A percentile compares a stretch with the other conserved stretches of the same genome.
Conservation (phyloP, 1,140 invertebrate species). For the Chrysomallon squamiferum region DNA sequence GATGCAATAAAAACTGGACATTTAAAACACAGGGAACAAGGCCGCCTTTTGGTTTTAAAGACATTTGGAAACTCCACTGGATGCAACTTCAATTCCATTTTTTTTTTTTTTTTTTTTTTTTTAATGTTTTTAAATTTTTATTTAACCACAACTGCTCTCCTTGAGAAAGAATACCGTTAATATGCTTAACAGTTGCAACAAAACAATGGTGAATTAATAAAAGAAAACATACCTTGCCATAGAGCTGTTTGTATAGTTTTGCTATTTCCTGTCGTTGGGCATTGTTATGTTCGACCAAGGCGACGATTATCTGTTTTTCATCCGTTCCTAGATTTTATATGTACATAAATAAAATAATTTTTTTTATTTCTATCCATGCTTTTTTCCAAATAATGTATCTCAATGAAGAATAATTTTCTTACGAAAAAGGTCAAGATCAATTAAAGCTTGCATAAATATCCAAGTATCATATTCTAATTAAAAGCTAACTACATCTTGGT, state of each 20-base stretch:
- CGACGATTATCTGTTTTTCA: constrained; percentile 87
- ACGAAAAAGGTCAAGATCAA: background rate
- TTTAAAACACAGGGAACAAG: no score
- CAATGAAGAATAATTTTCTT: background rate
- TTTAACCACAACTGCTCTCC: no score
- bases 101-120: no score
- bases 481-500: constrained; percentile 47
- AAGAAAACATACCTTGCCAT: constrained; percentile 77
- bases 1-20: no score
- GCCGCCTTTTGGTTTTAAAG: no score
- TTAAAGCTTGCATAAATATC: background rate
- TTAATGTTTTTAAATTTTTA: no score
- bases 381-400: background rate
- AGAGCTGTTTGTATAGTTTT: constrained; percentile 88
- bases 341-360: background rate
- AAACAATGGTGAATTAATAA: no score
- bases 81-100: no score
- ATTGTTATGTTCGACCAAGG: constrained; percentile 83
- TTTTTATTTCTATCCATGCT: background rate
- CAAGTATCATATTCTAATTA: background rate
- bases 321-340: constrained; percentile 71
- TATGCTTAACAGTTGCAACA: no score
- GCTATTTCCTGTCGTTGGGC: constrained; percentile 89
- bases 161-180: no score
- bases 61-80: no score